A percentile compares a stretch with the other conserved stretches of the same genome.
Evolutionary conservation across 2,888 invertebrate species (phyloP).

Genomic region (Caenorhabditis panamensis): DNA sequence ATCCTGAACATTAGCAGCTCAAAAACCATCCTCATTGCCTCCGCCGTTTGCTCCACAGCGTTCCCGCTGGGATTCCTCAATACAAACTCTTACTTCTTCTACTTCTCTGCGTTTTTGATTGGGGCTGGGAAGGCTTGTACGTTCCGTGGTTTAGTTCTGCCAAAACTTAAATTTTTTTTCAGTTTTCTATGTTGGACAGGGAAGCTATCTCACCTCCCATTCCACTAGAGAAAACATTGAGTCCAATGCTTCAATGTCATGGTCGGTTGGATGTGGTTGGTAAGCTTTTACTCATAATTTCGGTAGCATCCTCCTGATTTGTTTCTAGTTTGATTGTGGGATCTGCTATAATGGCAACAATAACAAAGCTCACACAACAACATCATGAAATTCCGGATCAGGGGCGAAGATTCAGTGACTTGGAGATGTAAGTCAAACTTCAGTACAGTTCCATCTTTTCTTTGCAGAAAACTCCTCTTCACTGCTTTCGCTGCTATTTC

Average conservation of each 20-base stretch:
- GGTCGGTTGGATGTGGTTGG: conserved; percentile 66
- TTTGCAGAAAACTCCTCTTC: conserved; percentile 53
- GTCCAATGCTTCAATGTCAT: conserved; percentile 65
- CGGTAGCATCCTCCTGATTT: neutral
- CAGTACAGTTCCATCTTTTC: neutral
- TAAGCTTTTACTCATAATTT: neutral
- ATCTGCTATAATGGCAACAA: conserved; percentile 52
- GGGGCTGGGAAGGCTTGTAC: conserved; percentile 66
- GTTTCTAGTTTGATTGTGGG: conserved; percentile 59
- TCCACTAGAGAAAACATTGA: conserved; percentile 66
- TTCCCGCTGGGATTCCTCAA: conserved; percentile 66
- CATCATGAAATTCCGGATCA: neutral
- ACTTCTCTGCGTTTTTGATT: conserved; percentile 49
- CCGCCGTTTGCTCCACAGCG: conserved; percentile 50
- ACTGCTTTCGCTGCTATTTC: conserved; percentile 63
- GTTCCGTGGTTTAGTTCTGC: neutral
- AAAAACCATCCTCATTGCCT: conserved; percentile 51
- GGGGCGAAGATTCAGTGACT: conserved; percentile 56
- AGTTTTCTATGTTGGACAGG: conserved; percentile 67
- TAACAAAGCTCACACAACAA: conserved; percentile 20
- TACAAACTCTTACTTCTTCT: conserved; percentile 65
- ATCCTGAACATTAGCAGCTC: conserved; percentile 52
- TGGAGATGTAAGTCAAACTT: conserved; percentile 48
- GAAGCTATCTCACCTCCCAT: conserved; percentile 66
- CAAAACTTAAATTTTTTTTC: neutral